These are phyloP conservation scores for Centropus bengalensis DNA, from an alignment of 2,113 vertebrate genomes.

Conservation along the genomic window DNA sequence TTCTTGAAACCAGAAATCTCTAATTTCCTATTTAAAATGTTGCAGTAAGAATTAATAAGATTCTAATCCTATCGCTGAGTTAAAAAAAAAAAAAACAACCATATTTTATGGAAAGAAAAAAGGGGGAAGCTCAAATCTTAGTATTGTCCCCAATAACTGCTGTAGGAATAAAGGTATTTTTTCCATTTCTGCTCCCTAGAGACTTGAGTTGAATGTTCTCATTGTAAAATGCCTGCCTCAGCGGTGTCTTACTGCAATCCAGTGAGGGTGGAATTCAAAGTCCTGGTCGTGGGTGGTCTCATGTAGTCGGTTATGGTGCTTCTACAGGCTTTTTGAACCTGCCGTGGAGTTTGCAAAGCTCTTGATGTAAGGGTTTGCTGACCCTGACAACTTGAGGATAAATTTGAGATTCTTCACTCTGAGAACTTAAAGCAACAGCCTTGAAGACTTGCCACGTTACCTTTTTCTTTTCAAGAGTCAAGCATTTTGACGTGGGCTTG, in stretches of 20 bases:
- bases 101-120: neutral
- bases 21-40: neutral
- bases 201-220: neutral
- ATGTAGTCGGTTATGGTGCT: neutral
- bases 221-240: neutral
- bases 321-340: neutral
- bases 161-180: neutral
- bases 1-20: neutral
- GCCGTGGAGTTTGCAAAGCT: neutral
- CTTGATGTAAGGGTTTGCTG: neutral
- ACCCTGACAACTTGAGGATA: neutral
- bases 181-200: neutral
- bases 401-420: neutral
- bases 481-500: neutral
- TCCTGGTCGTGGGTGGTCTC: neutral
- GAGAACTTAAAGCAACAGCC: neutral
- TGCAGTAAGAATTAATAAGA: neutral
- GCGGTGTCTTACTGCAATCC: neutral
- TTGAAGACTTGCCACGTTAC: neutral
- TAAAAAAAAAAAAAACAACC: too few relatives aligned
- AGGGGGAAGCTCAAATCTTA: rapidly evolving
- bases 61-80: neutral
- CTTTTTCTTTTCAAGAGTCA: neutral
- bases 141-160: neutral
- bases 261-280: neutral